Base-by-base conservation (phyloP, 2,797 vertebrate species). In the Myotis planiceps region DNA sequence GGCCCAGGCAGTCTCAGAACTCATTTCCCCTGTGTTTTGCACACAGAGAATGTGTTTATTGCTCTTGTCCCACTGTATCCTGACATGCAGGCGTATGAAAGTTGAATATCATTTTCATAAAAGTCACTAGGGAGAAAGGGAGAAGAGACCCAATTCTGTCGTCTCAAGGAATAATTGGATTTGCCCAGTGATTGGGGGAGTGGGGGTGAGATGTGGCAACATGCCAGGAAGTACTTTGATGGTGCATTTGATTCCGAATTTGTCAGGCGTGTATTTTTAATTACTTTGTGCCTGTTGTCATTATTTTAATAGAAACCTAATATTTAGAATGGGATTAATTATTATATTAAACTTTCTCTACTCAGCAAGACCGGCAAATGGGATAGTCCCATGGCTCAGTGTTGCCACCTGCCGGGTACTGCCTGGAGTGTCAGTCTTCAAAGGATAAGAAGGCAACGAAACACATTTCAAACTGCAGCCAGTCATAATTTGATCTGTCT, bases 101-200 rank as follows among this genome's bases (percentile, higher is more conserved):
- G 79, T 97, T 94, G 71, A 16, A 49, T 97, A 37, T 94, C 94
- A 87, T 55, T 92, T 97, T 96, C 55, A 81, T 88, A 93, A 92
- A 95, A 93, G 49, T 88, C 93, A 87, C 39, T 39, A 39, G 82
- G 51, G 88, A 96, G 65, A 90, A 80, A 90, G 53, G n/a, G 34
- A 80, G 32, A 88, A 37, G 92, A 97, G n/a, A 92, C 63, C 69
- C 71, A 85, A 71, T 97, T 95, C 9, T 32, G 78, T 49, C 93
- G 37, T 83, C 82, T 97, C 66, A 27, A 82, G 85, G 92, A 97
- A 32, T 95, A 96, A 94, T 74, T 91, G 92, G 92, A 92, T 96
- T 97, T 96, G 86, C 96, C 63, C 96, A 91, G 75, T 39, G 92
- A 91, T 68, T 66, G 76, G 91, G 87, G 95, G 37, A 45, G 92